phyloP scores from a whole-genome alignment of 2,888 invertebrate species.

The Catonia carolina region DNA sequence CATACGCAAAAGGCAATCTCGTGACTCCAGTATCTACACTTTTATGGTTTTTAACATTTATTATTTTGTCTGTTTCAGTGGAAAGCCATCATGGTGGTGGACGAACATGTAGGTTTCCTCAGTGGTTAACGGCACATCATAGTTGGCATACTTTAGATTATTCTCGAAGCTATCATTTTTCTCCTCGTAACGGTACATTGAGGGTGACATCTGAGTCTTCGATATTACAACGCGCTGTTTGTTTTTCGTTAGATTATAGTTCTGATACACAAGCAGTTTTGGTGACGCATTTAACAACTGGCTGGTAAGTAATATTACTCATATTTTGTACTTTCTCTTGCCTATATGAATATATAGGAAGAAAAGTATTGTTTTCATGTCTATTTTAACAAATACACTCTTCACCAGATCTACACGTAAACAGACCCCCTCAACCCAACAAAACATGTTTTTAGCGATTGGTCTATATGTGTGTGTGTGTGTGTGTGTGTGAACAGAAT shows the following conservation, averaged over 20 bases:
- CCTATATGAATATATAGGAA: too few relatives aligned
- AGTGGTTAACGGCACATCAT: constrained; percentile 70
- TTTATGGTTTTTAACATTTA: too few relatives aligned
- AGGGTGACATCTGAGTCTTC: constrained; percentile 42
- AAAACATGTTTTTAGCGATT: too few relatives aligned
- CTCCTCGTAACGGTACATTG: constrained; percentile 47
- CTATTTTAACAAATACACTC: too few relatives aligned
- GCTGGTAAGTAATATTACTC: constrained; percentile 53
- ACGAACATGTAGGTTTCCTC: constrained; percentile 61
- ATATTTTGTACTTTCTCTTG: too few relatives aligned
- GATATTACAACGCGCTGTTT: constrained; percentile 44
- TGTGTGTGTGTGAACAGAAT: too few relatives aligned
- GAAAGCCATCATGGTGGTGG: constrained; percentile 42
- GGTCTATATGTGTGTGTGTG: too few relatives aligned
- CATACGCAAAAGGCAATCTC: too few relatives aligned
- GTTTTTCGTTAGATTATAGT: constrained; percentile 30
- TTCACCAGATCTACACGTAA: too few relatives aligned
- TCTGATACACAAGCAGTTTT: constrained; percentile 42
- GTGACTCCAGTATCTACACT: too few relatives aligned
- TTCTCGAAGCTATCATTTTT: constrained; percentile 62
- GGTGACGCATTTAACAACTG: constrained; percentile 66
- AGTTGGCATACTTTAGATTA: constrained; percentile 74
- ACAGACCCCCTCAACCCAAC: too few relatives aligned
- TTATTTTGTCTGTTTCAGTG: constrained; percentile 46
- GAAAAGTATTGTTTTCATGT: too few relatives aligned